Percentiles rank a stretch among this genome's conserved stretches.
Conservation (phyloP, 2,888 invertebrate species). For the Chalcis sispes region DNA sequence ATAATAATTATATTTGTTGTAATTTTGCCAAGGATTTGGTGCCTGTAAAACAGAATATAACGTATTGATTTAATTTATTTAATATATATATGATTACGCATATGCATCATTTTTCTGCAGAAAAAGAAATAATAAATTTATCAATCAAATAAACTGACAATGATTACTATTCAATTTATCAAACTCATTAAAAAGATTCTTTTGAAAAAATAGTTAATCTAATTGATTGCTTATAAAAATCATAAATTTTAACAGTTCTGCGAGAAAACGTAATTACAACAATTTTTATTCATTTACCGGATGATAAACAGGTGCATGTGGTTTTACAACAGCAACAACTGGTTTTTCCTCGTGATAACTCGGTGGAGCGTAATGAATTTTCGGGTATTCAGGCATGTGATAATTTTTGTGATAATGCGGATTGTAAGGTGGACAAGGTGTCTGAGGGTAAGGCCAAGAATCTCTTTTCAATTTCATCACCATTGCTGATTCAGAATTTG, state of each 20-base stretch:
- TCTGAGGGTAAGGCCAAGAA: slow-evolving; percentile 59
- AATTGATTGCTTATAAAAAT: too few species aligned
- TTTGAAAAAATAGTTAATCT: too few species aligned
- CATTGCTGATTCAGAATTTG: slow-evolving; percentile 57
- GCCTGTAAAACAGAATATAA: slow-evolving; percentile 1
- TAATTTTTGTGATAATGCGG: slow-evolving; percentile 53
- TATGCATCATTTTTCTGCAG: too few species aligned
- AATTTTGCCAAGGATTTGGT: slow-evolving; percentile 48
- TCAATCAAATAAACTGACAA: too few species aligned
- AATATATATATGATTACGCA: too few species aligned
- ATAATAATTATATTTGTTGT: slow-evolving; percentile 5
- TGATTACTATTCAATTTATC: too few species aligned
- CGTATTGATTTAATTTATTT: too few species aligned
- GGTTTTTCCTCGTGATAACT: slow-evolving; percentile 55
- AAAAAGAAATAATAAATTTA: too few species aligned
- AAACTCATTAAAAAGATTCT: too few species aligned
- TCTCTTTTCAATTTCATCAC: slow-evolving; percentile 67
- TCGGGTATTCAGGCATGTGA: slow-evolving; percentile 52
- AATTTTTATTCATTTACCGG: background rate
- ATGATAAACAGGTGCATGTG: slow-evolving; percentile 21
- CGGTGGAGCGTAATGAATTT: slow-evolving; percentile 63
- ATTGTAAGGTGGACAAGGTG: slow-evolving; percentile 69
- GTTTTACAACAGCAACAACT: slow-evolving; percentile 31
- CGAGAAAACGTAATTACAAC: too few species aligned
- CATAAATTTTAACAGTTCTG: too few species aligned